Conservation (phyloP, 2,797 vertebrate species). For the Onychomys arenicola region DNA sequence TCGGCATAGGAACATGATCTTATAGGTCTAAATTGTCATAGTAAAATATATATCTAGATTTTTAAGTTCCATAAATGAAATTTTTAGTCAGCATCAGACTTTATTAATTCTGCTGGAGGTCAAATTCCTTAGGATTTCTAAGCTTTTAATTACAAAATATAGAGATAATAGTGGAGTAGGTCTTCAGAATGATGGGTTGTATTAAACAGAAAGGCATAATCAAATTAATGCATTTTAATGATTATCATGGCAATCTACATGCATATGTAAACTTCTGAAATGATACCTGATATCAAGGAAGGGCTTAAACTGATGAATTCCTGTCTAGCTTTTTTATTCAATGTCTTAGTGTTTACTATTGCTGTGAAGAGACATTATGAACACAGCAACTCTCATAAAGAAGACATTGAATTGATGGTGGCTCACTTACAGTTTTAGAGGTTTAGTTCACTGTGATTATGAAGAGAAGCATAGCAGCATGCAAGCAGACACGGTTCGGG, state of each 20-base stretch:
- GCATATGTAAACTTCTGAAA: background rate
- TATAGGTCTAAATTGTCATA: background rate
- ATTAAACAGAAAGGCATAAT: background rate
- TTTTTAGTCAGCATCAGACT: background rate
- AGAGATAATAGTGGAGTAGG: background rate
- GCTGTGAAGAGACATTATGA: too few species aligned
- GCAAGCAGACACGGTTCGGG: too few species aligned
- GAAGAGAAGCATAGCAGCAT: too few species aligned
- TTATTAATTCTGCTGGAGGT: background rate
- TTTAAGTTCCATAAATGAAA: constrained; percentile 46
- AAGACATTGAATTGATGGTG: too few species aligned
- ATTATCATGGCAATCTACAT: background rate
- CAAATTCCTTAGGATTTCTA: background rate
- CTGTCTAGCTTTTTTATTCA: background rate
- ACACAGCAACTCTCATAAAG: too few species aligned
- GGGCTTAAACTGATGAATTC: background rate
- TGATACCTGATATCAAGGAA: background rate
- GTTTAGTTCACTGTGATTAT: too few species aligned
- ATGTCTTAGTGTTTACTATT: too few species aligned
- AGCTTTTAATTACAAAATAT: background rate
- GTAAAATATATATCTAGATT: background rate
- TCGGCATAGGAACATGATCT: background rate
- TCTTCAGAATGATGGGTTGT: background rate
- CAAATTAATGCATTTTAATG: background rate
- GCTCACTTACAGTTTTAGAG: too few species aligned